Evolutionary conservation across 2,797 vertebrate genomes (phyloP).

Genomic region (Sparidentex hasta): DNA sequence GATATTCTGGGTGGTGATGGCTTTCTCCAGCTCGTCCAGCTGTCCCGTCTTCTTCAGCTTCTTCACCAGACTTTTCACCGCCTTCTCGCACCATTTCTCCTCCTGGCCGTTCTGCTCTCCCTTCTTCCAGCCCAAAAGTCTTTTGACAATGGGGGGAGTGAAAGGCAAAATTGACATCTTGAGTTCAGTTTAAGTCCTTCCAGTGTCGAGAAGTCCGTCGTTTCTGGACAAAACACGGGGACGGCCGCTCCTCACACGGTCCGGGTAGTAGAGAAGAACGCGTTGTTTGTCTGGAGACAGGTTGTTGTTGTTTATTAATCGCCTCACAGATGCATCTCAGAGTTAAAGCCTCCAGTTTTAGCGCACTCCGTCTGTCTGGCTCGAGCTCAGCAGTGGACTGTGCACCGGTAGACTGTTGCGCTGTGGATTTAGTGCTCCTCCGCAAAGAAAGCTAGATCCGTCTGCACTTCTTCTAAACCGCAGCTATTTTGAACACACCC

Average conservation of each 20-base stretch:
- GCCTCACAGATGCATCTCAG: slow-evolving; percentile 51
- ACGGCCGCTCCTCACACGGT: slow-evolving; percentile 11
- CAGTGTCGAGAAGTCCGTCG: slow-evolving; percentile 61
- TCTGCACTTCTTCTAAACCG: slow-evolving; percentile 2
- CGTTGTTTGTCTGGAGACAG: not conserved
- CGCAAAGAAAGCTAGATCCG: slow-evolving; percentile 83
- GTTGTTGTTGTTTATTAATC: slow-evolving; percentile 15
- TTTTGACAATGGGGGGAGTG: slow-evolving; percentile 98
- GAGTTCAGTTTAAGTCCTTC: slow-evolving; percentile 70
- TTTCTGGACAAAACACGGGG: slow-evolving; percentile 36
- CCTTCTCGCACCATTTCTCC: slow-evolving; percentile 99
- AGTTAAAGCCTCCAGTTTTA: slow-evolving; percentile 49
- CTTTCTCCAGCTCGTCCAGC: slow-evolving; percentile 98
- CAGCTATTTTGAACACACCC: not conserved
- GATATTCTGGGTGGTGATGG: slow-evolving; percentile 96
- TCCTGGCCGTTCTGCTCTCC: slow-evolving; percentile 99
- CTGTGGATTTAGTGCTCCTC: slow-evolving; percentile 77
- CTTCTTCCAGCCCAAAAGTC: slow-evolving; percentile 98
- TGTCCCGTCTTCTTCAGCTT: slow-evolving; percentile 99
- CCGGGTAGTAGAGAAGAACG: not conserved
- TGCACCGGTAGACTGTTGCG: slow-evolving; percentile 52
- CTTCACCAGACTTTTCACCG: slow-evolving; percentile 98
- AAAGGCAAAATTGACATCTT: slow-evolving; percentile 98
- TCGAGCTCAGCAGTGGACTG: slow-evolving; percentile 55
- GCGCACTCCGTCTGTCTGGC: slow-evolving; percentile 35